Evolutionary conservation across 1,140 invertebrate genomes (phyloP), one percentile per base, ranked within the genome.

Genomic region (Anoplophora glabripennis): DNA sequence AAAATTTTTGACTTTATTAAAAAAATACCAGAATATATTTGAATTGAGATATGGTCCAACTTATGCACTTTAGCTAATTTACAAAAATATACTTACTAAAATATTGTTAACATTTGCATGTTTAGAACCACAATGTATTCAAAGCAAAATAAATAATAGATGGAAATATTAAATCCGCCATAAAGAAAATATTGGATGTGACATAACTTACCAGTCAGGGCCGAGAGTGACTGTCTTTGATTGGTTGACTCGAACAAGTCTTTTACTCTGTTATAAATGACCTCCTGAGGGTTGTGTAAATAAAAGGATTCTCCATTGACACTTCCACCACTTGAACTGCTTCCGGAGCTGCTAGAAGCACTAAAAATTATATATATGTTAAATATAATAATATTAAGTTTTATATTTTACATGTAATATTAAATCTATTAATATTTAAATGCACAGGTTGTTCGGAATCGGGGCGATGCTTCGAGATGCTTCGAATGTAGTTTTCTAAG

Each of bases 241-340:
- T 46, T 45, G 33, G 61, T 65, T 7, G 66, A 71, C 63, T 85
- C 84, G 73, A 94, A 94, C 37, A 94, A 76, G 68, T 90, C 88
- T 37, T 89, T 85, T 47, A 90, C 87, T 41, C 88, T 80, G 65
- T 89, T 88, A 70, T 90, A 89, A 4, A 86, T 83, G 37, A 89
- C 79, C 59, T 90, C 86, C 75, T 82, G 85, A 21, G 83, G 90
- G 70, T 88, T 87, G 75, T 94, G 91, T 34, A 93, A 78, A 66
- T 90, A 93, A 77, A 93, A 94, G 7, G 90, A 88, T 61, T 89
- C 85, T 38, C 61, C 66, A 34, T 33, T 44, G 4, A 33, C 41
- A 12, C 52, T 54, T n/a, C 54, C 41, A 10, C 52, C 57, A 66
- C 63, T 75, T 8, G 53, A 55, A 15, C 63, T 62, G 44, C 62